Conservation (phyloP, 2,888 invertebrate species). For the Andrena hattorfiana region DNA sequence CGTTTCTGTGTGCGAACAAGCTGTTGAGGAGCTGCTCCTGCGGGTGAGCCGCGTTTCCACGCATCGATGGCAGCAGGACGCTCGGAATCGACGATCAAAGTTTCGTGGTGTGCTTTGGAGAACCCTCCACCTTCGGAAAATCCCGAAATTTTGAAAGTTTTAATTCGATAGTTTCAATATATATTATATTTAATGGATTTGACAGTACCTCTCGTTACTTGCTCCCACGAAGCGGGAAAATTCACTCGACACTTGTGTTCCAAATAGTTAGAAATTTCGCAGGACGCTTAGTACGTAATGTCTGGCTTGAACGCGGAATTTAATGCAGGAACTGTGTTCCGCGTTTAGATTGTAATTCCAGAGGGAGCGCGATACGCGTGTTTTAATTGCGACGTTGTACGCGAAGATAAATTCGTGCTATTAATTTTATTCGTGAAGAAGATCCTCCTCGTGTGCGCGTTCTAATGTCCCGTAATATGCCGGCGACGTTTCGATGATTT, state of each 20-base stretch:
- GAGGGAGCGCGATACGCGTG: not conserved
- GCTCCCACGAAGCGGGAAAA: too few species aligned
- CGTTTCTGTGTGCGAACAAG: constrained; percentile 39
- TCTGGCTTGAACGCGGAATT: constrained; percentile 6
- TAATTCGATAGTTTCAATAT: not conserved
- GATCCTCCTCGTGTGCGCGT: not conserved
- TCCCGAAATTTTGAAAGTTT: constrained; percentile 10
- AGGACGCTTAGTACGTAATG: not conserved
- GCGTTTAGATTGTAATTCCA: constrained; percentile 19
- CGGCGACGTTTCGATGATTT: not conserved
- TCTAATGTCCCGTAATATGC: not conserved
- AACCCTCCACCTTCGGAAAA: constrained; percentile 30
- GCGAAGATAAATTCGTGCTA: constrained; percentile 10
- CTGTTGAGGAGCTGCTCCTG: constrained; percentile 38
- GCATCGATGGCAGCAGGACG: constrained; percentile 24
- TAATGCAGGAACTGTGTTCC: not conserved
- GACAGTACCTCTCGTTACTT: too few species aligned
- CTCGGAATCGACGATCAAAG: constrained; percentile 26
- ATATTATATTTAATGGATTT: not conserved
- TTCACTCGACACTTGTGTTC: too few species aligned
- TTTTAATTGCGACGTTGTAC: constrained; percentile 19
- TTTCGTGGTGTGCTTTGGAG: not conserved
- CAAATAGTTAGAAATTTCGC: not conserved
- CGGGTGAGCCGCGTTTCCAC: constrained; percentile 28
- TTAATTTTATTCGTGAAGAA: not conserved